Percentiles rank a stretch among this genome's conserved stretches.
Conservation (phyloP, 2,113 vertebrate species). For the Laticauda laticaudata region DNA sequence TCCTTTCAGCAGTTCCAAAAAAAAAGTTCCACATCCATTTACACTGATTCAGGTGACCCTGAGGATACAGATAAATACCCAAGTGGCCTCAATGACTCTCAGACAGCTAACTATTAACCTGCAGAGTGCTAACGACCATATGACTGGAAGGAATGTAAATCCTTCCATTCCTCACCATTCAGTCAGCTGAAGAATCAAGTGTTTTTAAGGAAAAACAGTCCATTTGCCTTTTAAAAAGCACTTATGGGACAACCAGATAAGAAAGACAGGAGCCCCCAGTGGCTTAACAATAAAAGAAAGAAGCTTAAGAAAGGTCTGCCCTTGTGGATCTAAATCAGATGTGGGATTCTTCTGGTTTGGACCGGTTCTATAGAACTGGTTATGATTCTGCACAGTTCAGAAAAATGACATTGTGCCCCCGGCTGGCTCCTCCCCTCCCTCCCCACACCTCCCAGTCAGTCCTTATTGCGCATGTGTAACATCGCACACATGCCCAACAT, state of each 20-base stretch:
- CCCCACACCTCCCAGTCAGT: too few species aligned
- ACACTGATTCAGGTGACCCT: neutral
- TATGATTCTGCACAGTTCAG: too few species aligned
- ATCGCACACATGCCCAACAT: too few species aligned
- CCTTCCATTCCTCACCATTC: neutral
- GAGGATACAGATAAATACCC: neutral
- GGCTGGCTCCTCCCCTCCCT: too few species aligned
- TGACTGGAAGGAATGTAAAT: neutral
- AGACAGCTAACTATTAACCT: neutral
- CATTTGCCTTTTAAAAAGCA: neutral
- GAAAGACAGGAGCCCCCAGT: neutral
- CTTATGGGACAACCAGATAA: neutral
- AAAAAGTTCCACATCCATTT: neutral
- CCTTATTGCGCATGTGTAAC: too few species aligned
- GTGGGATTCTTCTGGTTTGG: too few species aligned
- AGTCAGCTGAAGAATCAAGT: neutral
- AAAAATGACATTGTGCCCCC: too few species aligned
- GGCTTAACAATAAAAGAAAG: neutral
- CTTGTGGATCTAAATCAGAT: neutral
- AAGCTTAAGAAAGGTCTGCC: neutral
- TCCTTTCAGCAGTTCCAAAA: neutral
- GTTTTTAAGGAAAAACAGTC: neutral
- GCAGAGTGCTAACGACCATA: neutral
- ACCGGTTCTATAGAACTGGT: too few species aligned
- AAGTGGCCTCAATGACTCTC: neutral